phyloP scores from a whole-genome alignment of 2,113 vertebrate species.

The Spilogale gracilis region DNA sequence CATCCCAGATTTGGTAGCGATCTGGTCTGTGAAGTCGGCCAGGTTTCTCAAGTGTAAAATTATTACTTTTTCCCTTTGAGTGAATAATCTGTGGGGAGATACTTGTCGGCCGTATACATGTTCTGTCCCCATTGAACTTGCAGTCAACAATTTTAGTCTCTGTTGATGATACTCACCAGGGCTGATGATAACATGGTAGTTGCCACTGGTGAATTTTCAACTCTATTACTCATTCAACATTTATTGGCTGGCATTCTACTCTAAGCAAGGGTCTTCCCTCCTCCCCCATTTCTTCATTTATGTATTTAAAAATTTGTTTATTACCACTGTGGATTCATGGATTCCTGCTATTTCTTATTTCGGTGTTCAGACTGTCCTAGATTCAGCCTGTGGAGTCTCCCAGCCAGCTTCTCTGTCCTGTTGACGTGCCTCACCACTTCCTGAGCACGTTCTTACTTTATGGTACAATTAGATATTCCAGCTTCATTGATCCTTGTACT shows the following conservation, averaged over 20 bases:
- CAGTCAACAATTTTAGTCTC: not conserved
- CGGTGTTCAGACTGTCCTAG: not conserved
- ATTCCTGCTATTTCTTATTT: not conserved
- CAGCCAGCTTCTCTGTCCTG: not conserved
- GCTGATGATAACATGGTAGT: not conserved
- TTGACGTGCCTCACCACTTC: not conserved
- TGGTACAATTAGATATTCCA: not conserved
- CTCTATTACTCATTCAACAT: not conserved
- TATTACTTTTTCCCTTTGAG: not conserved
- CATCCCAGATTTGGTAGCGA: not conserved
- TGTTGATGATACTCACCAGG: not conserved
- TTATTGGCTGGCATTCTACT: not conserved
- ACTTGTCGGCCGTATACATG: not conserved
- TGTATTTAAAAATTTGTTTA: not conserved
- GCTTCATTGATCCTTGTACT: not conserved
- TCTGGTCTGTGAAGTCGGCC: not conserved
- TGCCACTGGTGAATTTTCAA: not conserved
- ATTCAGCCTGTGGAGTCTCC: not conserved
- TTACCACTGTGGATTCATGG: not conserved
- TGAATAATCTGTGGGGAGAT: not conserved
- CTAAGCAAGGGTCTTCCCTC: not conserved
- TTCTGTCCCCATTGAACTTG: not conserved
- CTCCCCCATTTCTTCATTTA: not conserved
- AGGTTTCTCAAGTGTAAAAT: constrained; percentile 4
- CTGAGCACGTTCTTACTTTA: not conserved